phyloP scores from a whole-genome alignment of 1,140 invertebrate species.

The Brachionus rubens region DNA sequence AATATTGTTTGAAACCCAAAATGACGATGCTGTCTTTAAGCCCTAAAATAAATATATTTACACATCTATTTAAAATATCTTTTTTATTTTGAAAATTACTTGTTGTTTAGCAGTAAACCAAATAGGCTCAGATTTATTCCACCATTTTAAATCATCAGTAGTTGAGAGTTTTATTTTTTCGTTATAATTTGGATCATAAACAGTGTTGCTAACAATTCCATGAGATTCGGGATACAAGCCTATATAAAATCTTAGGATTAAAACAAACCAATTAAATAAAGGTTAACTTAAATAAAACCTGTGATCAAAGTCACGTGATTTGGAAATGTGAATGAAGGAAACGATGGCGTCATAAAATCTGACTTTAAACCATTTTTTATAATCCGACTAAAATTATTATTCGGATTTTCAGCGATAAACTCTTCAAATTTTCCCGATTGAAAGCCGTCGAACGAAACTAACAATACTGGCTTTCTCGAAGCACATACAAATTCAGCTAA shows the following conservation, averaged over 20 bases:
- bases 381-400: slow-evolving; percentile 63
- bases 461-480: background rate
- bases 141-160: background rate
- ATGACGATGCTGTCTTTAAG: slow-evolving; percentile 40
- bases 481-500: background rate
- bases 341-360: slow-evolving; percentile 67
- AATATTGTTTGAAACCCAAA: slow-evolving; percentile 33
- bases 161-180: background rate
- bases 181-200: slow-evolving; percentile 40
- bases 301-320: slow-evolving; percentile 77
- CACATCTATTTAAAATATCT: background rate
- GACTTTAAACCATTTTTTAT: slow-evolving; percentile 64
- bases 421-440: slow-evolving; percentile 67
- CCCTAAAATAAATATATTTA: background rate
- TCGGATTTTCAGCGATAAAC: slow-evolving; percentile 59
- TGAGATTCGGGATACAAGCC: slow-evolving; percentile 29
- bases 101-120: slow-evolving; percentile 43
- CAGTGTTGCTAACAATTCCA: slow-evolving; percentile 2
- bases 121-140: slow-evolving; percentile 30
- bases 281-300: slow-evolving; percentile 47
- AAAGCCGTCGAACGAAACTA: slow-evolving; percentile 67
- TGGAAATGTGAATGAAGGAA: slow-evolving; percentile 73
- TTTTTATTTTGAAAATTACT: background rate
- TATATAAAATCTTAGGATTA: background rate
- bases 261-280: background rate